Evolutionary conservation across 1,140 invertebrate species (phyloP).

Genomic region (Arctopsyche grandis): DNA sequence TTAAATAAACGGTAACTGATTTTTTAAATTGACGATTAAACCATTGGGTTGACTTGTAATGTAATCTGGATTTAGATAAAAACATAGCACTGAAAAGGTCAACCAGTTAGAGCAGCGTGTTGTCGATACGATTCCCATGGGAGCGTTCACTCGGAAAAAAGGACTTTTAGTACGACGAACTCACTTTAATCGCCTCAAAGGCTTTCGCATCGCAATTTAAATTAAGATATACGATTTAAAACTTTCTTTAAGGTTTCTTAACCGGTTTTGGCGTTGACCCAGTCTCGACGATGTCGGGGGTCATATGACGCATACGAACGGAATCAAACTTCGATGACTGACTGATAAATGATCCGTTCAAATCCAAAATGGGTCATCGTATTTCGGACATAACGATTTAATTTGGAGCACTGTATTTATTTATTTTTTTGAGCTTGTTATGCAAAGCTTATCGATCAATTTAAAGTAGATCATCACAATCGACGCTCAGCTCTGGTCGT

Average conservation of each 20-base stretch:
- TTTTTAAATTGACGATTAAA: background rate
- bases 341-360: background rate
- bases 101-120: background rate
- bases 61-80: background rate
- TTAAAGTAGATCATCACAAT: too few relatives aligned
- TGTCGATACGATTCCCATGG: background rate
- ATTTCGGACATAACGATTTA: background rate
- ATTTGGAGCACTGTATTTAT: background rate
- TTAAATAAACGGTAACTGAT: background rate
- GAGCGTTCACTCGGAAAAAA: background rate
- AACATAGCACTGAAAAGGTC: background rate
- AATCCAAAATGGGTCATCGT: background rate
- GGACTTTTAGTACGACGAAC: background rate
- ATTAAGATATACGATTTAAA: background rate
- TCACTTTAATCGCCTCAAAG: background rate
- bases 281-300: background rate
- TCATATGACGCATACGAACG: background rate
- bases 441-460: too few relatives aligned
- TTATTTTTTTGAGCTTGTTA: background rate
- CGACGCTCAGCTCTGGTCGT: too few relatives aligned
- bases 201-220: background rate
- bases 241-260: slow-evolving; percentile 14
- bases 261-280: background rate
- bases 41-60: background rate
- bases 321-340: background rate